A percentile compares a stretch with the other conserved stretches of the same genome.
These are phyloP conservation scores for Crotalus viridis DNA, from an alignment of 2,113 vertebrate genomes.

Conservation along the genomic window DNA sequence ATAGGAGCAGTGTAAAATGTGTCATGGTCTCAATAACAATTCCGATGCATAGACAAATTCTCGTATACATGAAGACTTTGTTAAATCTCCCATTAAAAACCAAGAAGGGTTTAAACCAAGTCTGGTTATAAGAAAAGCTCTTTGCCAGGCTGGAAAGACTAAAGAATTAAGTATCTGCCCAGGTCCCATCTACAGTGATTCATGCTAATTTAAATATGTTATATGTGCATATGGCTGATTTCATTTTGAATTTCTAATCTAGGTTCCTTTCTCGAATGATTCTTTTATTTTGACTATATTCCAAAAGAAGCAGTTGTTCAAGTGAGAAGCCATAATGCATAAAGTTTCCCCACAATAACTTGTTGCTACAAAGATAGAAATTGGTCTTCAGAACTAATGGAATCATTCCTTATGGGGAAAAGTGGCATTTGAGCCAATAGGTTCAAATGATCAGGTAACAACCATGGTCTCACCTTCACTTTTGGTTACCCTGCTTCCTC, in stretches of 20 bases:
- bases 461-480: background rate
- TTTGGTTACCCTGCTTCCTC: background rate
- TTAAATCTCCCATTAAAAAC: background rate
- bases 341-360: background rate
- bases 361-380: no score
- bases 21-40: background rate
- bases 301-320: background rate
- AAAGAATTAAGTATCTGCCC: background rate
- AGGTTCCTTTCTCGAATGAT: background rate
- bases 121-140: background rate
- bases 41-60: background rate
- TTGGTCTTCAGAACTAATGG: no score
- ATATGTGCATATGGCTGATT: background rate
- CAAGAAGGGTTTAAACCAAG: background rate
- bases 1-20: background rate
- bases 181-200: background rate
- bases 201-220: background rate
- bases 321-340: background rate
- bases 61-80: background rate
- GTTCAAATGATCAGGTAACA: background rate
- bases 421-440: background rate
- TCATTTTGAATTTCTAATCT: background rate
- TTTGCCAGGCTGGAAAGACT: no score
- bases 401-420: background rate
- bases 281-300: background rate